Conservation (phyloP, 2,797 vertebrate genomes). For the Alectoris magna region DNA sequence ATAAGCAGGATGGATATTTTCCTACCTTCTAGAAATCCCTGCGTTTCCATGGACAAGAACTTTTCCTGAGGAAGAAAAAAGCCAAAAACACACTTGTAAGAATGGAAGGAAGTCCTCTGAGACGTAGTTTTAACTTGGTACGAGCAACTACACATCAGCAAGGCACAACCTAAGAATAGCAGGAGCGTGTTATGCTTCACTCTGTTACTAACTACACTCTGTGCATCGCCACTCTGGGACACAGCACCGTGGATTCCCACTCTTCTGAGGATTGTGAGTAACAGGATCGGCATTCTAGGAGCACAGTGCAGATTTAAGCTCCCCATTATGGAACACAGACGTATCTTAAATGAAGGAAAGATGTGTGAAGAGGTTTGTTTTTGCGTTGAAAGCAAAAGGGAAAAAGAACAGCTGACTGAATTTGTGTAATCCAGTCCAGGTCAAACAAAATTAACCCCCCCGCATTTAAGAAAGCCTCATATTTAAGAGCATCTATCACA, state of each 20-base stretch:
- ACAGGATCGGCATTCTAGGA: neutral
- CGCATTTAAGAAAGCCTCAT: neutral
- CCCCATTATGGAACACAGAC: neutral
- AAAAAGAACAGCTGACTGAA: neutral
- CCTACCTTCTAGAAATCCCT: slow-evolving; percentile 98
- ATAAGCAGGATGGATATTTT: neutral
- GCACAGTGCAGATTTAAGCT: neutral
- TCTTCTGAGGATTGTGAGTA: neutral
- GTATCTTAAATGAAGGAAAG: neutral
- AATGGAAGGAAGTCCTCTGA: neutral
- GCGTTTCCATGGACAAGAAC: slow-evolving; percentile 98
- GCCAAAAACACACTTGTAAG: neutral
- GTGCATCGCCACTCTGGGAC: neutral
- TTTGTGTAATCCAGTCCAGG: neutral
- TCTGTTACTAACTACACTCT: neutral
- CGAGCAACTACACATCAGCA: neutral
- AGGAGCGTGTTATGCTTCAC: neutral
- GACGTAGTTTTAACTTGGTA: neutral
- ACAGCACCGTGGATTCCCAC: neutral
- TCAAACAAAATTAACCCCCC: neutral
- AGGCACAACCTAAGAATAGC: neutral
- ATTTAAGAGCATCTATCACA: neutral
- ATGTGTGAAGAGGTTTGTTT: neutral
- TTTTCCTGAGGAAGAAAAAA: slow-evolving; percentile 84
- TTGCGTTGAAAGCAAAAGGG: neutral